phyloP scores from a whole-genome alignment of 2,113 vertebrate genomes.

The Scatophagus argus region DNA sequence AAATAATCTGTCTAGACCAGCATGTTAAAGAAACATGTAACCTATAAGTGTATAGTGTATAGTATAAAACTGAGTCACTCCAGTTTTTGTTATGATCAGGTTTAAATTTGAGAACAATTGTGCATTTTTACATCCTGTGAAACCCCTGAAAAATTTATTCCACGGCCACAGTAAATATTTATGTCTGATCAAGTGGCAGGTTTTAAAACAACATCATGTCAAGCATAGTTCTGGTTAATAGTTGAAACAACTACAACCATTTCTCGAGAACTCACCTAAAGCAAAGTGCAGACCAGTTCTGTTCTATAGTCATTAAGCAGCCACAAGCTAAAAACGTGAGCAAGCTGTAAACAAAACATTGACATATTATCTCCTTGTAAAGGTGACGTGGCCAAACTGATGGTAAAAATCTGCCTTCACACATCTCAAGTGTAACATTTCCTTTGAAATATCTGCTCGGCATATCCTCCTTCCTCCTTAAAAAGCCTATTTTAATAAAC shows the following conservation, averaged over 20 bases:
- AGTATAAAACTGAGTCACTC: neutral
- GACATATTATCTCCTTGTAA: neutral
- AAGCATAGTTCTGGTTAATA: neutral
- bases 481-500: neutral
- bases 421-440: too few relatives aligned
- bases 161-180: neutral
- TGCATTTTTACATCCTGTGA: neutral
- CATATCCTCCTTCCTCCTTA: neutral
- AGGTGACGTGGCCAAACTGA: neutral
- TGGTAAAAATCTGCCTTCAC: neutral
- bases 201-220: slow-evolving; percentile 5
- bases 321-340: too few relatives aligned
- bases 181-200: neutral
- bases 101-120: neutral
- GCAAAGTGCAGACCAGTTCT: neutral
- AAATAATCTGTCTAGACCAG: neutral
- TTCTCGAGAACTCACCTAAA: neutral
- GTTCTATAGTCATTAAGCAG: too few relatives aligned
- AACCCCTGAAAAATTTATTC: neutral
- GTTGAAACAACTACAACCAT: too few relatives aligned
- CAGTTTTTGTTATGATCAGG: neutral
- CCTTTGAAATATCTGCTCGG: too few relatives aligned
- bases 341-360: neutral
- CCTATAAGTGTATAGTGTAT: too few relatives aligned
- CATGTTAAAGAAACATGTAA: neutral